These are phyloP conservation scores for Penaeus indicus DNA, from an alignment of 1,140 invertebrate species.

Conservation along the genomic window DNA sequence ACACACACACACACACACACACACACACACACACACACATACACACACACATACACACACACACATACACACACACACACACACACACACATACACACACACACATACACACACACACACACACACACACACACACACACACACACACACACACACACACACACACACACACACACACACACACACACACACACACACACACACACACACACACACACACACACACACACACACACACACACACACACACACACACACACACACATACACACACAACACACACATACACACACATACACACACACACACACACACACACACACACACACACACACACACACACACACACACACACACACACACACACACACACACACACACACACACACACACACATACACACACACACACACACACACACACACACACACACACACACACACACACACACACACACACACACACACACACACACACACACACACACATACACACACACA, in stretches of 20 bases:
- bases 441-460: constrained; percentile 10
- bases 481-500: too few relatives aligned
- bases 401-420: constrained; percentile 10
- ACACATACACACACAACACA: too few relatives aligned
- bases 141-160: constrained; percentile 10
- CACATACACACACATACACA: constrained; percentile 10
- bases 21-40: too few relatives aligned
- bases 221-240: constrained; percentile 10
- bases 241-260: constrained; percentile 10
- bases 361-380: constrained; percentile 10
- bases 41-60: too few relatives aligned
- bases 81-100: not conserved
- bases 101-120: constrained; percentile 10
- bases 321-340: constrained; percentile 10
- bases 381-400: constrained; percentile 10
- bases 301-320: constrained; percentile 10
- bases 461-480: constrained; percentile 10
- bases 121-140: constrained; percentile 10
- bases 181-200: constrained; percentile 5
- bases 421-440: constrained; percentile 10
- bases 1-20: too few relatives aligned
- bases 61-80: not conserved
- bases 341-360: constrained; percentile 10
- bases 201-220: constrained; percentile 10
- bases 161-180: constrained; percentile 10